phyloP scores from a whole-genome alignment of 2,888 invertebrate genomes.

The Teleogryllus oceanicus region DNA sequence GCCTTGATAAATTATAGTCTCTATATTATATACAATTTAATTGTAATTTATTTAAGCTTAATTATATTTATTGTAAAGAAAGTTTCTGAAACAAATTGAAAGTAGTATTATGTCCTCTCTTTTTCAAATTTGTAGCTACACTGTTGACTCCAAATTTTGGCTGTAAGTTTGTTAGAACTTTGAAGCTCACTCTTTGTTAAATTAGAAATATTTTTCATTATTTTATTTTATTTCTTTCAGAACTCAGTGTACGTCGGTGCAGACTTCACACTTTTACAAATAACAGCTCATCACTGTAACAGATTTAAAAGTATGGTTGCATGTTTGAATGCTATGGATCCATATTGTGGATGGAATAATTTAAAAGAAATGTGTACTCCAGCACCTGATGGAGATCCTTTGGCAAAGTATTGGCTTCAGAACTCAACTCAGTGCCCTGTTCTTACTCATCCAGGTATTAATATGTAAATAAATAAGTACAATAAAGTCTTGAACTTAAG shows the following conservation, averaged over 20 bases:
- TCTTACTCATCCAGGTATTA: conserved; percentile 56
- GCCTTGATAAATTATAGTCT: too few relatives aligned
- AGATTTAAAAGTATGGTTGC: conserved; percentile 66
- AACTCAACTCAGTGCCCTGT: conserved; percentile 66
- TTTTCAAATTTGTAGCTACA: too few relatives aligned
- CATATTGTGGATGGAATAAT: conserved; percentile 93
- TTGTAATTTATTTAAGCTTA: too few relatives aligned
- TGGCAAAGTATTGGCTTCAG: conserved; percentile 71
- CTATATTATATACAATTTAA: too few relatives aligned
- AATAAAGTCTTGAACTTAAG: too few relatives aligned
- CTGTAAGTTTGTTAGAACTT: too few relatives aligned
- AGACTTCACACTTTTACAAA: conserved; percentile 62
- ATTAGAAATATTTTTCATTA: neutral
- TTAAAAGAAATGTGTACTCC: conserved; percentile 67
- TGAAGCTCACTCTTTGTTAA: too few relatives aligned
- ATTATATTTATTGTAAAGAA: too few relatives aligned
- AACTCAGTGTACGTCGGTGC: conserved; percentile 66
- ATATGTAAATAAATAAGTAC: neutral
- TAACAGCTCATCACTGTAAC: conserved; percentile 74
- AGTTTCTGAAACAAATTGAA: neutral
- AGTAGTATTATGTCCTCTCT: neutral
- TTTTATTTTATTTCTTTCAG: conserved; percentile 24
- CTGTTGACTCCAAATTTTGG: too few relatives aligned
- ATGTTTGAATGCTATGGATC: conserved; percentile 82
- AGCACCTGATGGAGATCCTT: conserved; percentile 62